phyloP scores from a whole-genome alignment of 2,113 vertebrate species.

The Protobothrops mucrosquamatus region DNA sequence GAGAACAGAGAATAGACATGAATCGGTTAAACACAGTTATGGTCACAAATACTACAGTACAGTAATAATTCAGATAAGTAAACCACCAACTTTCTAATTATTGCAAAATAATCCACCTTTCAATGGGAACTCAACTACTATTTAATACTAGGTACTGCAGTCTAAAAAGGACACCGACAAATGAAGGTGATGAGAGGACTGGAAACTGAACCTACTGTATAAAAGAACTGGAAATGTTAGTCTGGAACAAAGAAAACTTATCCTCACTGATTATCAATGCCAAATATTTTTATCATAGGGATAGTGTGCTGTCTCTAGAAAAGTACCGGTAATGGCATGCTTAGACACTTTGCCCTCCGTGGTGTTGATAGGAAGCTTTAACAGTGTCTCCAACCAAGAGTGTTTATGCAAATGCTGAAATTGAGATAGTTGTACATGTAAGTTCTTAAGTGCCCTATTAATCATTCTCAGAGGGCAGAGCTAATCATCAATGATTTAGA shows the following conservation, averaged over 20 bases:
- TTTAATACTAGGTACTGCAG: neutral
- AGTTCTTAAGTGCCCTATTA: neutral
- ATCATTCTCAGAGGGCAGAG: neutral
- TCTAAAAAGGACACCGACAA: neutral
- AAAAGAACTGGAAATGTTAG: neutral
- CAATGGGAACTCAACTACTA: neutral
- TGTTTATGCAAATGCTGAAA: neutral
- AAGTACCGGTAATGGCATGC: neutral
- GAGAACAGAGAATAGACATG: slow-evolving; percentile 2
- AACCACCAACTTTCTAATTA: no score
- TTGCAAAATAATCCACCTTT: neutral
- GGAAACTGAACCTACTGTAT: neutral
- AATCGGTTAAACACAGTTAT: neutral
- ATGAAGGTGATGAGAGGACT: neutral
- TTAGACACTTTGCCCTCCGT: neutral
- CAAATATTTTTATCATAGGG: neutral
- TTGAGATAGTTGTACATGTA: neutral
- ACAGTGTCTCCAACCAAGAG: neutral
- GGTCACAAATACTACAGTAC: neutral
- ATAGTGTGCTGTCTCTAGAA: neutral
- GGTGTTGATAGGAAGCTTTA: neutral
- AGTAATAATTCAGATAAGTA: neutral
- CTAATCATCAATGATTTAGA: neutral
- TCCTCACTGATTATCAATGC: neutral
- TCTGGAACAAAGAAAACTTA: neutral